A percentile compares a stretch with the other conserved stretches of the same genome.
Evolutionary conservation across 35 echinoderm and acorn worm genomes (phyloP).

Genomic region (Apostichopus californicus): DNA sequence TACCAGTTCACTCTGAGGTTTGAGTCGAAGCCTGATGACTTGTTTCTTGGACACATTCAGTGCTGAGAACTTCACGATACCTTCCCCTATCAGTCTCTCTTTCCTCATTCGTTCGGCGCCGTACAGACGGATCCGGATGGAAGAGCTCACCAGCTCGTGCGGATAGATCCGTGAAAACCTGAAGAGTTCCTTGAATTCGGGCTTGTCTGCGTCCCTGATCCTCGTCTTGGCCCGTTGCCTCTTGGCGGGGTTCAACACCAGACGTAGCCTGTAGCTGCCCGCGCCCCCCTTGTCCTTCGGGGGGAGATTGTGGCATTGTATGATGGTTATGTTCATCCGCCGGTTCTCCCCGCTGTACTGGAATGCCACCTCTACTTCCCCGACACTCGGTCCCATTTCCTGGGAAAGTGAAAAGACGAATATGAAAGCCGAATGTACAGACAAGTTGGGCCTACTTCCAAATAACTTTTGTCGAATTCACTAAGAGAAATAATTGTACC

Average conservation of each 20-base stretch:
- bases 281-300: conserved; percentile 88
- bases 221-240: conserved; percentile 90
- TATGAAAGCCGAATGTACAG: background rate
- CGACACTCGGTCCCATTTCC: conserved; percentile 52
- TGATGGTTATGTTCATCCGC: conserved; percentile 91
- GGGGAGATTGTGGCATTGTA: conserved; percentile 69
- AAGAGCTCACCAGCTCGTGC: conserved; percentile 86
- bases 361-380: conserved; percentile 83
- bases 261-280: conserved; percentile 70
- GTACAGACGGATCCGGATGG: conserved; percentile 77
- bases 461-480: no score
- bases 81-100: conserved; percentile 90
- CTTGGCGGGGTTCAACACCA: conserved; percentile 84
- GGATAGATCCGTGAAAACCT: conserved; percentile 90
- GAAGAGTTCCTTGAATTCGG: conserved; percentile 92
- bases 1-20: conserved; percentile 79
- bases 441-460: background rate
- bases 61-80: conserved; percentile 89
- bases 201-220: conserved; percentile 82
- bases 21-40: conserved; percentile 69
- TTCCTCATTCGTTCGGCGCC: conserved; percentile 90
- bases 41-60: conserved; percentile 74
- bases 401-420: background rate
- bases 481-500: no score
- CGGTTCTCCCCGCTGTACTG: conserved; percentile 90